phyloP scores from a whole-genome alignment of 2,888 invertebrate genomes.

The Bruchidius siliquastri region DNA sequence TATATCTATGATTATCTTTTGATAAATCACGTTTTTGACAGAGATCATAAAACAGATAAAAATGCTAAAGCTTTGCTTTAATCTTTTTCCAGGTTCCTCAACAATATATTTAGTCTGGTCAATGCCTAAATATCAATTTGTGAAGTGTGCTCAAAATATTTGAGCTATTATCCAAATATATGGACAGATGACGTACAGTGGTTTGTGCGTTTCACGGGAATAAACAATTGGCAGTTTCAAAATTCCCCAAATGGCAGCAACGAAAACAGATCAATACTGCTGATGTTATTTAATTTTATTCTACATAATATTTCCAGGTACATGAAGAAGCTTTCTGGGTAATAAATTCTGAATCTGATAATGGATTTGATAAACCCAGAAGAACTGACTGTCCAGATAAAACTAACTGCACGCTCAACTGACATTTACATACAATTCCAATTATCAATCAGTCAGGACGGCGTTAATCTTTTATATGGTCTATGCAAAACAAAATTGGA shows the following conservation, averaged over 20 bases:
- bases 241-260: background rate
- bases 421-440: background rate
- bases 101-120: no score
- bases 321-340: background rate
- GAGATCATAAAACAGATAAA: no score
- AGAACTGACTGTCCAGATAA: background rate
- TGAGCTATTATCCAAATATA: background rate
- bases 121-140: no score
- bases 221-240: background rate
- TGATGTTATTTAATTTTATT: background rate
- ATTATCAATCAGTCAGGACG: background rate
- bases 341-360: background rate
- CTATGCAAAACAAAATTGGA: background rate
- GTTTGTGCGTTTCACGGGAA: background rate
- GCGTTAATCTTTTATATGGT: background rate
- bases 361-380: background rate
- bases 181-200: background rate
- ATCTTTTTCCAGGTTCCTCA: no score
- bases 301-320: background rate
- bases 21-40: no score
- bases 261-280: background rate
- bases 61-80: no score
- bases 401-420: background rate
- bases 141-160: no score
- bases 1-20: no score